Evolutionary conservation across 2,888 invertebrate species (phyloP), one percentile per base, ranked within the genome.

Genomic region (Drosophila helvetica): DNA sequence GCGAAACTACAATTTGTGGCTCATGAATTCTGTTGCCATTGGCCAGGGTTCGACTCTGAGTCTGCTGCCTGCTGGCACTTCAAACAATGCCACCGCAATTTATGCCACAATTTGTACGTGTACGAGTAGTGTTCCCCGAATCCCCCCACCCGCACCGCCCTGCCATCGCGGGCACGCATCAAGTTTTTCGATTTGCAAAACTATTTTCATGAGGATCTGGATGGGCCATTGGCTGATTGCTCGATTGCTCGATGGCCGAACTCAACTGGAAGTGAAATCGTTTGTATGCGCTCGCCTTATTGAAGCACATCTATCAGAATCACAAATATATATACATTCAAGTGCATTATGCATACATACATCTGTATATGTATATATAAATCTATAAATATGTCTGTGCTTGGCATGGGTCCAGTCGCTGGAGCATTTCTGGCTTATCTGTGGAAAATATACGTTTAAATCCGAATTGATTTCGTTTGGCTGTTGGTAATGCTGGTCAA

Each of bases 361-460:
- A n/a, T n/a, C n/a, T 27, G 22, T 71, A 51, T 63, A 53, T 50
- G 43, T 9, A 8, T 27, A 27, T 27, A 27, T 27, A 30, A 30
- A 30, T 30, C 7, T 27, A 27, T 33, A 1, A 5, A 62, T 56
- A 19, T 50, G 33, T 51, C 25, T 62, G 64, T 57, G 61, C 33
- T 38, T 38, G 63, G 69, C 6, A 25, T 15, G 68, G 18, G 42
- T 12, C 47, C 47, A 48, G 57, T 47, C 57, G 63, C 33, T 27
- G 72, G 50, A 68, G 42, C 66, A 61, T 68, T 69, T 68, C 58
- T 62, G 64, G 59, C 70, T 57, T 70, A 78, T 72, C 80, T 65
- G 57, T 74, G 52, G 65, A 83, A 83, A 77, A 77, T 69, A 88
- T 61, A 79, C 71, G 84, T 86, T 77, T 86, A 84, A 86, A 80